Base-by-base conservation (phyloP, 2,888 invertebrate species). In the Spicauda simplicius region DNA sequence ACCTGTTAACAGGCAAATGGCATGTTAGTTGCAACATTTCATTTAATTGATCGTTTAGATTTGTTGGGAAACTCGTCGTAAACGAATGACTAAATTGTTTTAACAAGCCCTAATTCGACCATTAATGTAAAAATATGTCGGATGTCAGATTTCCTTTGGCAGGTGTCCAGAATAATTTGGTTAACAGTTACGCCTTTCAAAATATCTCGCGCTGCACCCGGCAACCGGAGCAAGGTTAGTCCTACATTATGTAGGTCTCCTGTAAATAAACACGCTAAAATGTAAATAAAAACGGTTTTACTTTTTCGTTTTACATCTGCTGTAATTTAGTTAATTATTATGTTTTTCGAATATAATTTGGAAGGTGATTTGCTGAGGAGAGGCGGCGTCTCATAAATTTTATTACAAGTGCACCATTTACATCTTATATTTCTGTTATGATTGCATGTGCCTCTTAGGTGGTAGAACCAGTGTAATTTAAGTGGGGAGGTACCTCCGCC, bases 91-190 rank as follows among this genome's bases (percentile, higher is more conserved):
- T 63, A 55, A 48, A 48, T 53, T 37, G 11, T 19, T 61, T 61
- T 6, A 52, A 20, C 53, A 53, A 14, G 60, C n/a, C 48, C 55
- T 56, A 48, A 56, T 48, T 56, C 48, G 16, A 20, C 37, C 50
- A 37, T 20, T 16, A 16, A 30, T 50, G 25, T 41, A 58, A 71
- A 68, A 68, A 65, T 59, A 59, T 65, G 65, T 59, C 65, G 54
- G 65, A 30, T 65, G 71, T 71, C 70, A 72, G 70, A 75, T 72
- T 72, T 72, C 72, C 77, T 74, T 81, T 90, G 90, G 90, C 88
- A 70, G 52, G 20, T 54, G 63, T 83, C 88, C 90, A 90, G 82
- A 77, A 80, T 84, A 84, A 87, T 89, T 87, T 87, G 86, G 88
- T 81, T 75, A 80, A 80, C 82, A 76, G 84, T 85, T 84, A 84